A percentile compares a stretch with the other conserved stretches of the same genome.
phyloP scores from a whole-genome alignment of 2,113 vertebrate genomes.

The Caloenas nicobarica region DNA sequence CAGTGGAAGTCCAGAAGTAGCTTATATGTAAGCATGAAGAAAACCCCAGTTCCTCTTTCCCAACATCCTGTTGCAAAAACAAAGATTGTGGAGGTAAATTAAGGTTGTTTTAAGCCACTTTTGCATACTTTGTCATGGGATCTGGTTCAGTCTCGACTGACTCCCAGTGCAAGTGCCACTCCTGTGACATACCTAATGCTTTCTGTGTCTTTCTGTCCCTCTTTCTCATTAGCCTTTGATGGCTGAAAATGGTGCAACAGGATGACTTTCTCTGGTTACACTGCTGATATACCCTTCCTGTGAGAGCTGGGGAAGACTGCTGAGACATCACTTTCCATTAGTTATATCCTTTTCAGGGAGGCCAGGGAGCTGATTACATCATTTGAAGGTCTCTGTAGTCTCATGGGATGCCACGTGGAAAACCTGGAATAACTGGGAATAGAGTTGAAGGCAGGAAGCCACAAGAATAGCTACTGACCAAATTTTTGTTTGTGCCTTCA shows the following conservation, averaged over 20 bases:
- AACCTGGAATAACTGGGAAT: not conserved
- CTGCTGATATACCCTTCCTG: not conserved
- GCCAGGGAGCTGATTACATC: not conserved
- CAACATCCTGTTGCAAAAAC: not conserved
- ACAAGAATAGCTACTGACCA: not conserved
- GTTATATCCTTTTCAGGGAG: not conserved
- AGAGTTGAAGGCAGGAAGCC: not conserved
- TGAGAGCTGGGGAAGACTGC: not conserved
- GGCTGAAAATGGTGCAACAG: not conserved
- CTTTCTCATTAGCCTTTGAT: not conserved
- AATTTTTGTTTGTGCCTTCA: not conserved
- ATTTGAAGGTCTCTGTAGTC: not conserved
- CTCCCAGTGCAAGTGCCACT: not conserved
- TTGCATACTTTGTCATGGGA: fast-evolving
- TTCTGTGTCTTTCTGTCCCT: not conserved
- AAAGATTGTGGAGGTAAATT: not conserved
- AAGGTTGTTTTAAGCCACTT: not conserved
- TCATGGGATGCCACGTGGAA: fast-evolving
- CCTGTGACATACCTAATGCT: not conserved
- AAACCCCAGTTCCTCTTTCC: not conserved
- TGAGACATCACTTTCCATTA: not conserved
- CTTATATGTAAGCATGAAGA: not conserved
- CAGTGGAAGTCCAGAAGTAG: not conserved
- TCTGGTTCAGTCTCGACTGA: not conserved
- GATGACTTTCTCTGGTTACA: not conserved